These are phyloP conservation scores for Perognathus longimembris DNA, from an alignment of 2,113 vertebrate species.

Conservation along the genomic window DNA sequence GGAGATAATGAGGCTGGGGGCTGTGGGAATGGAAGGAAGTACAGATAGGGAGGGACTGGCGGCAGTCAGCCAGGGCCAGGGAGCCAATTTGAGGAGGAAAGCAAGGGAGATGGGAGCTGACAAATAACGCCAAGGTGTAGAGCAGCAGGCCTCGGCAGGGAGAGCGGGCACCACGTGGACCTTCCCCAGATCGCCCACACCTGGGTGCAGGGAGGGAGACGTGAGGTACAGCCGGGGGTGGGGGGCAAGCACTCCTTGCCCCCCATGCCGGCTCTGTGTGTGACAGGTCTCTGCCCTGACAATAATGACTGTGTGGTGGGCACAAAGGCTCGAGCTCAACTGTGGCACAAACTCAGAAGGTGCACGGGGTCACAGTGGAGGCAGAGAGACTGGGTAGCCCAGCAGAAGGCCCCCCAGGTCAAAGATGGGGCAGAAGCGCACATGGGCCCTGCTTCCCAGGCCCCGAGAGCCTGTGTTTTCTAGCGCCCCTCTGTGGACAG, in stretches of 20 bases:
- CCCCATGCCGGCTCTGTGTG: background rate
- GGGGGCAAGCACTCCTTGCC: no score
- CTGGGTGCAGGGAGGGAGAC: no score
- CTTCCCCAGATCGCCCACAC: slow-evolving; percentile 42
- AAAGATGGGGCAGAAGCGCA: background rate
- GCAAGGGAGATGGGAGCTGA: slow-evolving; percentile 57
- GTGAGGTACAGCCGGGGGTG: background rate
- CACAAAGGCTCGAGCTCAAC: background rate
- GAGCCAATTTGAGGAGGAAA: slow-evolving; percentile 71
- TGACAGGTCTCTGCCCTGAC: background rate
- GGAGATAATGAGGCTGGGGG: slow-evolving; percentile 80
- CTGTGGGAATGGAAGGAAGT: slow-evolving; percentile 70
- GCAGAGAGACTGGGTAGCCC: background rate
- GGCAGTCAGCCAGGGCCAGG: slow-evolving; percentile 71
- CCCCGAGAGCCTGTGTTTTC: slow-evolving; percentile 36
- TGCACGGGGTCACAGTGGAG: background rate
- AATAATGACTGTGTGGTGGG: rapidly evolving
- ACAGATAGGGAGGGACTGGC: slow-evolving; percentile 64
- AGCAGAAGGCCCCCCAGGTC: background rate
- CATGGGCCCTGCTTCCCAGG: no score
- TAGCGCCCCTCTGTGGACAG: slow-evolving; percentile 54
- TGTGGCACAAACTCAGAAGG: rapidly evolving
- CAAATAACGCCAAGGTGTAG: slow-evolving; percentile 72
- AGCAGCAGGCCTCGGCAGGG: slow-evolving; percentile 45
- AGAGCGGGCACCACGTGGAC: background rate